A percentile compares a stretch with the other conserved stretches of the same genome.
Evolutionary conservation across 2,888 invertebrate genomes (phyloP).

Genomic region (Drymonia ruficornis): DNA sequence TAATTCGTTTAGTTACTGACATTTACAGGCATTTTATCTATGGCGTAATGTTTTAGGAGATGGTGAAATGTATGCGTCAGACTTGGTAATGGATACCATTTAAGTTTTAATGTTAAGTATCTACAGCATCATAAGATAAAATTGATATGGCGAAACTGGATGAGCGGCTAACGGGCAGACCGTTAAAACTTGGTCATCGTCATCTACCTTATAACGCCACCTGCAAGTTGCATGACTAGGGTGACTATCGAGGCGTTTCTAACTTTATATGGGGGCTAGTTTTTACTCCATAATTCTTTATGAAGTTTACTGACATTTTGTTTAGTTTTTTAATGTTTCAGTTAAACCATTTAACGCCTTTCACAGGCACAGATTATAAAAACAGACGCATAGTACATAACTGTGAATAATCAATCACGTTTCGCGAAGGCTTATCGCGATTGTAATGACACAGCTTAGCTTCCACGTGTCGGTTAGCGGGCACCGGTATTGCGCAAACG

Average conservation of each 20-base stretch:
- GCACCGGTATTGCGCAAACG: conserved; percentile 52
- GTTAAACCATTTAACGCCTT: conserved; percentile 26
- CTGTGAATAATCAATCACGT: conserved; percentile 64
- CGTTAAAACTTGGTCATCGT: conserved; percentile 21
- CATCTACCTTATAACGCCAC: conserved; percentile 21
- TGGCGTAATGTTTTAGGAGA: conserved; percentile 20
- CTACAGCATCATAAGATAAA: conserved; percentile 17
- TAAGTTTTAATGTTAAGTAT: conserved; percentile 23
- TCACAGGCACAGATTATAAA: conserved; percentile 19
- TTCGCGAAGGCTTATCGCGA: conserved; percentile 62
- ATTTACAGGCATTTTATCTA: conserved; percentile 35
- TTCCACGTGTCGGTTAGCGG: conserved; percentile 62
- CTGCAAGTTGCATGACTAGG: conserved; percentile 25
- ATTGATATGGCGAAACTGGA: conserved; percentile 25
- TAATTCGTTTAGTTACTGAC: conserved; percentile 40
- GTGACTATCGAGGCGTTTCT: conserved; percentile 38
- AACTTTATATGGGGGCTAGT: conserved; percentile 27
- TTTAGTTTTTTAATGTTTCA: conserved; percentile 11
- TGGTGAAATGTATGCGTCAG: conserved; percentile 22
- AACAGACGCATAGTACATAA: conserved; percentile 14
- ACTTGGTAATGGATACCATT: conserved; percentile 22
- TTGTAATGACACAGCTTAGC: conserved; percentile 44
- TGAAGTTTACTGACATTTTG: neutral
- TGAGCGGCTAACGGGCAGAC: conserved; percentile 14
- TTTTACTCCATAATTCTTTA: conserved; percentile 23